phyloP scores from a whole-genome alignment of 2,113 vertebrate species.

The Salvelinus namaycush region DNA sequence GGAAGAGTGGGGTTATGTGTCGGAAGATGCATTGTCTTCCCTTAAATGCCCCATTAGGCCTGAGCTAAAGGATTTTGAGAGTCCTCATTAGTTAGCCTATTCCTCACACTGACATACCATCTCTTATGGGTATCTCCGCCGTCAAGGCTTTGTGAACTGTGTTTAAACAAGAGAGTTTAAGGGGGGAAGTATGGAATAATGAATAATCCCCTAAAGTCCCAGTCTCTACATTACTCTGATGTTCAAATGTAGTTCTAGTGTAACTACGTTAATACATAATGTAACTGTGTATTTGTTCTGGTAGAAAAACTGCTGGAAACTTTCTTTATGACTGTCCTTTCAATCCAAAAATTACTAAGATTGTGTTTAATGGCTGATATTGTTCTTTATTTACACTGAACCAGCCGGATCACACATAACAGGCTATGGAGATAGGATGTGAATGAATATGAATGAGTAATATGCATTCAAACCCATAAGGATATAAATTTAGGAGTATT shows the following conservation, averaged over 20 bases:
- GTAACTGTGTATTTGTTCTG: background rate
- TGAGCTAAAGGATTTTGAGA: conserved; percentile 75
- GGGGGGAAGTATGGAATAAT: conserved; percentile 46
- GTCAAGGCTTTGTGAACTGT: conserved; percentile 59
- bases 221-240: background rate
- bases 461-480: background rate
- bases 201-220: conserved; percentile 34
- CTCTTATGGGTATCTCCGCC: conserved; percentile 58
- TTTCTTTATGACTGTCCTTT: background rate
- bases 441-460: background rate
- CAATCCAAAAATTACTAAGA: background rate
- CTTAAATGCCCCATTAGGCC: conserved; percentile 79
- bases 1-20: conserved; percentile 63
- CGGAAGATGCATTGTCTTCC: conserved; percentile 76
- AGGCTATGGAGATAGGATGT: background rate
- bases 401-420: too few relatives aligned
- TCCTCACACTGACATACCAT: conserved; percentile 72
- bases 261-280: conserved; percentile 7
- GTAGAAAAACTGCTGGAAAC: background rate
- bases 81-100: conserved; percentile 74
- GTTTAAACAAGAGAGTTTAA: conserved; percentile 59
- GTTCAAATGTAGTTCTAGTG: background rate
- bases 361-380: background rate
- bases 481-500: conserved; percentile 15
- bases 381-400: background rate